Evolutionary conservation across 2,113 vertebrate species (phyloP), one percentile per base, ranked within the genome.

Genomic region (Cyanoderma ruficeps): DNA sequence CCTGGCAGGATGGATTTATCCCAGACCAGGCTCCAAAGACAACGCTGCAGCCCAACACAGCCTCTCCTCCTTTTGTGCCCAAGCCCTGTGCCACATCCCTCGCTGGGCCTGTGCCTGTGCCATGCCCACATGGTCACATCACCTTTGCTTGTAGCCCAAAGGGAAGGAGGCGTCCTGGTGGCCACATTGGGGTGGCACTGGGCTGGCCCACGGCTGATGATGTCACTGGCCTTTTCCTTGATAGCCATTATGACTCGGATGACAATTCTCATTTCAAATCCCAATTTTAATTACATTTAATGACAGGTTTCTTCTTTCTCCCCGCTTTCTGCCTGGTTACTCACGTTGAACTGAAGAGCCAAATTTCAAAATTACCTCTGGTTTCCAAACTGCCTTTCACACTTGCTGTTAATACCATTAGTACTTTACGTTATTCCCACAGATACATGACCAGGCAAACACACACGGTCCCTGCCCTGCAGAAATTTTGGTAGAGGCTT

Each of bases 361-460:
- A 74, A 80, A 78, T 52, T 60, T 52, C 77, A 67, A 71, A 75
- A 94, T 75, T 23, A 78, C n/a, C 77, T 69, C 68, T 30, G 2
- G 33, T 56, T 94, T 86, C 79, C 88, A 83, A 70, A 83, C 56
- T 63, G 53, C 56, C 68, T 67, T 83, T 93, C 85, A 75, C 80
- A 70, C 88, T 90, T 68, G 64, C 75, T 81, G 90, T 60, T 92
- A 91, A 75, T 78, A 17, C 31, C 92, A 81, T 74, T 37, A 93
- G 85, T 24, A 24, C 60, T 75, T 81, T 4, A 60, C 1, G 2
- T 86, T 86, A 87, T 92, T 93, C 93, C 92, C 93, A 75, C 67
- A 93, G 94, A 90, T 77, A 92, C 92, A 56, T 47, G 68, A 47
- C 64, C 86, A 86, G 76, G 52, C 87, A 96, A 94, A 96, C 83